Conservation (phyloP, 1,140 invertebrate species). For the Andrena cerasifolii region DNA sequence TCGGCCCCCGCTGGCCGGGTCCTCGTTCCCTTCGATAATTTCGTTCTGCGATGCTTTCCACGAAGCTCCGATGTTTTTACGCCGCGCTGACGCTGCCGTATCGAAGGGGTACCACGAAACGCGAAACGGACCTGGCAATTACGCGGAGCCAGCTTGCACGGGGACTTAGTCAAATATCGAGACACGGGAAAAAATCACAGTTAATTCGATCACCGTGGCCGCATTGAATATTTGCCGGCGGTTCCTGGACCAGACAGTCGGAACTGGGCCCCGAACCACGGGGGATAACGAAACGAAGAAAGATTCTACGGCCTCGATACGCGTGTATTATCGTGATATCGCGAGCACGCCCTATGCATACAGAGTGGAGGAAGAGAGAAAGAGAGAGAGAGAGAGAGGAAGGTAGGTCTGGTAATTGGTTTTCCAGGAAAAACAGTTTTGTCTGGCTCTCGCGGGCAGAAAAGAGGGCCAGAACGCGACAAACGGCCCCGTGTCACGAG, state of each 20-base stretch:
- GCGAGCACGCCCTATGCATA: slow-evolving; percentile 5
- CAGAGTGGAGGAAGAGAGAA: not conserved
- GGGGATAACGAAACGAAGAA: not conserved
- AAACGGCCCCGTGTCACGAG: slow-evolving; percentile 20
- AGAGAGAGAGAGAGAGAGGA: not conserved
- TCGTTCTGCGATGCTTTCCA: not conserved
- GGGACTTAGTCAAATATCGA: slow-evolving; percentile 7
- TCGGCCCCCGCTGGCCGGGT: not conserved
- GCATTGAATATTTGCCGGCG: not conserved
- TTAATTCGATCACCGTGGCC: not conserved
- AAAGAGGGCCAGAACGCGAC: slow-evolving; percentile 10
- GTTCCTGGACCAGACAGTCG: not conserved
- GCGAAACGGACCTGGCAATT: slow-evolving; percentile 6
- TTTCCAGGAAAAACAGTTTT: slow-evolving; percentile 34
- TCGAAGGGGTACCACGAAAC: not conserved
- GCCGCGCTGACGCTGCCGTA: not conserved
- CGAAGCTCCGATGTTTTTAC: not conserved
- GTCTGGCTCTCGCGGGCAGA: not conserved
- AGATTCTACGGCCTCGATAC: slow-evolving; percentile 17
- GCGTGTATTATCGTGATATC: slow-evolving; percentile 6
- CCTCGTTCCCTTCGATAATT: not conserved
- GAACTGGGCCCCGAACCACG: not conserved
- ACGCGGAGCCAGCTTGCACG: not conserved
- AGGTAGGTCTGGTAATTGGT: slow-evolving; percentile 29
- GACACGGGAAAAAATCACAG: not conserved